These are phyloP conservation scores for Pogoniulus pusillus DNA, from an alignment of 2,797 vertebrate genomes.

Conservation along the genomic window DNA sequence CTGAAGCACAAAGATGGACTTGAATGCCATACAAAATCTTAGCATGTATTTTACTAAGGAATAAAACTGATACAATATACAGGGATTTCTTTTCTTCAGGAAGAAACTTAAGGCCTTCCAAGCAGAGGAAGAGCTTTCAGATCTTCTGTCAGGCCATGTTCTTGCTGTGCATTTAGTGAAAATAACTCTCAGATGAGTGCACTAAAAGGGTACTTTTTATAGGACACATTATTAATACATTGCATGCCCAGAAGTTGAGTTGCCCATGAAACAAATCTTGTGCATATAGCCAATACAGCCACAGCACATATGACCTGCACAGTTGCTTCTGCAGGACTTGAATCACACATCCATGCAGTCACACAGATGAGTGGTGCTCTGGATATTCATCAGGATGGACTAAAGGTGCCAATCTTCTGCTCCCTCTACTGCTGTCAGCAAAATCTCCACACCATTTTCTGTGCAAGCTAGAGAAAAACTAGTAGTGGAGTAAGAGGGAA, in stretches of 20 bases:
- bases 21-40: slow-evolving; percentile 1
- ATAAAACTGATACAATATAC: slow-evolving; percentile 35
- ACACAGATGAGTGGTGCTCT: neutral
- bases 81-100: slow-evolving; percentile 27
- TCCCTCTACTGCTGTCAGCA: neutral
- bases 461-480: neutral
- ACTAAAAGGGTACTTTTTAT: neutral
- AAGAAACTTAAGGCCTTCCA: slow-evolving; percentile 33
- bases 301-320: neutral
- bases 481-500: neutral
- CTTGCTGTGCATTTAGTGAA: slow-evolving; percentile 26
- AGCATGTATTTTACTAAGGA: slow-evolving; percentile 25
- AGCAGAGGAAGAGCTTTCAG: slow-evolving; percentile 15
- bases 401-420: neutral
- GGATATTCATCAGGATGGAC: neutral
- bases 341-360: neutral
- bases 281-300: neutral
- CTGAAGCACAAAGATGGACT: neutral
- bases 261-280: neutral
- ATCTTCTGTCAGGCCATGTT: neutral
- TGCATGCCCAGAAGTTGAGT: neutral
- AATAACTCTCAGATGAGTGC: slow-evolving; percentile 17
- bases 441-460: neutral
- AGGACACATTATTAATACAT: slow-evolving; percentile 19
- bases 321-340: neutral